Evolutionary conservation across 2,797 vertebrate genomes (phyloP).

Genomic region (Margarornis squamiger): DNA sequence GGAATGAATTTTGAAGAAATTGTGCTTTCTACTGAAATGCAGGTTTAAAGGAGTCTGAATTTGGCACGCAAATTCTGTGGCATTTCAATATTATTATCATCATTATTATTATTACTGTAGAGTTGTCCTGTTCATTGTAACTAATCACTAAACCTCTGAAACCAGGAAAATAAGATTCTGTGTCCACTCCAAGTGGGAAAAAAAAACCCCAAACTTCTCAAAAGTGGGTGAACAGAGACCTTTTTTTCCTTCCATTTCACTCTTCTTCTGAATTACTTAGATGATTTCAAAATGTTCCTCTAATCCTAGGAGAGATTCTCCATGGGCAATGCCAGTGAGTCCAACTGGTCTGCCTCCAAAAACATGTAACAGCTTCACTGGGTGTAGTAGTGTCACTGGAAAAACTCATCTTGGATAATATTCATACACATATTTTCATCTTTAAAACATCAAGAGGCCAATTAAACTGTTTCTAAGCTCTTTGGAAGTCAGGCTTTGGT

Average conservation of each 20-base stretch:
- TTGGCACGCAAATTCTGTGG: background rate
- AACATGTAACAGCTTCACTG: background rate
- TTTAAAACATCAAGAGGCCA: background rate
- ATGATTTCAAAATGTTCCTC: background rate
- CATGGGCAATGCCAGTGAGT: background rate
- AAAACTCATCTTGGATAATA: background rate
- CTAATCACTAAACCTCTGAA: background rate
- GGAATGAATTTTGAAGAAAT: background rate
- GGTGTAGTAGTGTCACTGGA: background rate
- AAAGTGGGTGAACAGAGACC: background rate
- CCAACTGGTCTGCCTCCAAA: background rate
- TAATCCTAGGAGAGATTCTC: background rate
- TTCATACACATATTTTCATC: background rate
- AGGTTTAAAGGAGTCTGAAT: background rate
- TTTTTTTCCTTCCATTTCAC: background rate
- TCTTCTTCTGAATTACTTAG: background rate
- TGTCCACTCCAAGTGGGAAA: background rate
- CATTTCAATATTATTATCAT: background rate
- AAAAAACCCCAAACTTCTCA: background rate
- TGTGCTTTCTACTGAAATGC: background rate
- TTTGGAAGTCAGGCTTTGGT: background rate
- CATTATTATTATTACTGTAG: background rate
- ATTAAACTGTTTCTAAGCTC: background rate
- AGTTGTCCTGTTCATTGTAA: background rate
- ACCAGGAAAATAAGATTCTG: background rate